Conservation (phyloP, 2,888 invertebrate genomes). For the Dynastes maya region DNA sequence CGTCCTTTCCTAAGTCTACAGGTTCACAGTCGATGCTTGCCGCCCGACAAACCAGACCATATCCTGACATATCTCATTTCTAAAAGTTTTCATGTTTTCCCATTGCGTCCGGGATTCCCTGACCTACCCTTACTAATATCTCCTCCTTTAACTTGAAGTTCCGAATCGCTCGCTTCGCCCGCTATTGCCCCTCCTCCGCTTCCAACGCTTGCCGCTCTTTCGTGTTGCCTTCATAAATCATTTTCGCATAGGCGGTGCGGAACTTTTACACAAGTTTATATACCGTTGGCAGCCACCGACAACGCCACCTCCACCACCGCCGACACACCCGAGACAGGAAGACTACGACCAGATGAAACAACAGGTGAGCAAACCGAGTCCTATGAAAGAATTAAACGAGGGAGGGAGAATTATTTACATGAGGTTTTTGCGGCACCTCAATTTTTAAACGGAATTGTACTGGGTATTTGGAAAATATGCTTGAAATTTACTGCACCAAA, state of each 20-base stretch:
- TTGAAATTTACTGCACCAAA: no score
- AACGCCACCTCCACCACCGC: neutral
- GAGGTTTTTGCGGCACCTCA: neutral
- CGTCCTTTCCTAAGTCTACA: neutral
- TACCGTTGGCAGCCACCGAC: constrained; percentile 4
- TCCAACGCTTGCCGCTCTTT: neutral
- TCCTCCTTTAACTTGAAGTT: constrained; percentile 53
- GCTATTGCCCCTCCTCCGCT: neutral
- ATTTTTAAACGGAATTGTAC: neutral
- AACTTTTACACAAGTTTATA: constrained; percentile 42
- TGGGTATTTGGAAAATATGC: neutral
- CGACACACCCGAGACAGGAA: neutral
- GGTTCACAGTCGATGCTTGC: constrained; percentile 13
- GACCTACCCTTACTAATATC: constrained; percentile 63
- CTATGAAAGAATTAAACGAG: constrained; percentile 3
- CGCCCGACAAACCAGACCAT: constrained; percentile 43
- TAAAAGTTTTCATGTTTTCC: constrained; percentile 63
- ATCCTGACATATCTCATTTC: constrained; percentile 57
- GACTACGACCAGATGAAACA: constrained; percentile 27
- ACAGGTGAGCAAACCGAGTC: constrained; percentile 25
- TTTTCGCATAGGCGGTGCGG: constrained; percentile 45
- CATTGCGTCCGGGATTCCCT: constrained; percentile 57
- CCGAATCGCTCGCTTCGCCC: constrained; percentile 43
- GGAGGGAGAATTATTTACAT: constrained; percentile 1
- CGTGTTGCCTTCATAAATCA: constrained; percentile 48